phyloP scores from a whole-genome alignment of 2,797 vertebrate species.

The Melanotaenia maccullochi region DNA sequence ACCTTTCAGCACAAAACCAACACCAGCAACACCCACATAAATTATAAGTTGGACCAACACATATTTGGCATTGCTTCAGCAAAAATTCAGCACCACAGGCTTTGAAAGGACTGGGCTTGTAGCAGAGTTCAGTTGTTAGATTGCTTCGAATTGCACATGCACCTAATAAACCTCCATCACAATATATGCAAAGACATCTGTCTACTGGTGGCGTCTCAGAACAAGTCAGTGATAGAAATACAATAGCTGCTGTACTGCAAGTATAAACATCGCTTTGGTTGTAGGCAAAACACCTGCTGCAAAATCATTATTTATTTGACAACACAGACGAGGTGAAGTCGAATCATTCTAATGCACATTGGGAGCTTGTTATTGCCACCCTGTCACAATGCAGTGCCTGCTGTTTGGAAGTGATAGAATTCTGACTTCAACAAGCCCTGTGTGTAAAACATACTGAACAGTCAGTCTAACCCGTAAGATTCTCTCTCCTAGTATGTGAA shows the following conservation, averaged over 20 bases:
- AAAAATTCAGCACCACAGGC: constrained; percentile 2
- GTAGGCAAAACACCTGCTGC: constrained; percentile 3
- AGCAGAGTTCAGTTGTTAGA: not conserved
- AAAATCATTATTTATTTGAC: constrained; percentile 16
- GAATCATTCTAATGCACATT: constrained; percentile 29
- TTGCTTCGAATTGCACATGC: constrained; percentile 2
- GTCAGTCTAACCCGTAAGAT: constrained; percentile 30
- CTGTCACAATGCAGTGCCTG: constrained; percentile 5
- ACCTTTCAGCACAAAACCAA: not conserved
- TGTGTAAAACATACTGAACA: constrained; percentile 4
- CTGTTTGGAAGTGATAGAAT: constrained; percentile 13
- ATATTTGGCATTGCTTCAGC: constrained; percentile 4
- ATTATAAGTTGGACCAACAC: not conserved
- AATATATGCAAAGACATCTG: not conserved
- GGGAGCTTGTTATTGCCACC: not conserved
- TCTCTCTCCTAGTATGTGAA: constrained; percentile 30
- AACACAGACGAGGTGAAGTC: constrained; percentile 2
- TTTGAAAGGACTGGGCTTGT: not conserved
- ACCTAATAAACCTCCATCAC: not conserved
- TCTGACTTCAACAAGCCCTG: not conserved
- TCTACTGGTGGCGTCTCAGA: not conserved
- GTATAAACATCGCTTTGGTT: not conserved
- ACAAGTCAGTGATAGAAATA: not conserved
- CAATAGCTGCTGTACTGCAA: not conserved
- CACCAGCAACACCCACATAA: not conserved